Base-by-base conservation (phyloP, 1,140 invertebrate genomes). In the Latrodectus geometricus region DNA sequence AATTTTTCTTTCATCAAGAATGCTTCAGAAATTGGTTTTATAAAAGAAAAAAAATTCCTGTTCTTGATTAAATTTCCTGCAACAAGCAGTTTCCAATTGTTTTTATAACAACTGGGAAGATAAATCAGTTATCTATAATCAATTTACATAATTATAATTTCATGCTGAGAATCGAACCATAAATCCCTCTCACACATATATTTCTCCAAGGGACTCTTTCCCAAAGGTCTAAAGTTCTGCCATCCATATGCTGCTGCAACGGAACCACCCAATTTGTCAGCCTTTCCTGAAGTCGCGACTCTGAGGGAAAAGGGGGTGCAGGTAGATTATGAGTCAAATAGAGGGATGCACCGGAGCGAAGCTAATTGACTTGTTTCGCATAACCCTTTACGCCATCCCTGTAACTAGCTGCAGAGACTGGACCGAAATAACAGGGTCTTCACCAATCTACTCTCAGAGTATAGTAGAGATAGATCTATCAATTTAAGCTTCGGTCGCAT, bases 311-410 rank as follows among this genome's bases (percentile, higher is more conserved):
- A 50, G 35, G 49, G 17, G 48, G 68, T 5, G 12, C 56, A 81
- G 17, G n/a, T 50, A 49, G 66, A 61, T 79, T 72, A 72, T 81
- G 79, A 81, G 79, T 81, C 79, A 81, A 81, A 69, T 48, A 20
- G 48, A 50, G 77, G 48, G 73, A 81, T 48, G 48, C 79, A 81
- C 48, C 49, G 14, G 12, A 48, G 68, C 79, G 69, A 56, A 48
- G 68, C 79, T 81, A 81, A 81, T 81, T 81, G 79, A 81, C 79
- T 72, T 81, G 66, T 72, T 72, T 72, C 66, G 76, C 20, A 35
- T 65, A 52, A 72, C 35, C 49, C 76, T 12, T 54, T 23, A 49
- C 35, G 52, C 74, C 20, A 56, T 54, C 49, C 21, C 50, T n/a
- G 35, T 81, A 81, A 81, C 79, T 49, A 81, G 79, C 79, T 35